Conservation (phyloP, 2,888 invertebrate genomes). For the Tenthredo amoena region DNA sequence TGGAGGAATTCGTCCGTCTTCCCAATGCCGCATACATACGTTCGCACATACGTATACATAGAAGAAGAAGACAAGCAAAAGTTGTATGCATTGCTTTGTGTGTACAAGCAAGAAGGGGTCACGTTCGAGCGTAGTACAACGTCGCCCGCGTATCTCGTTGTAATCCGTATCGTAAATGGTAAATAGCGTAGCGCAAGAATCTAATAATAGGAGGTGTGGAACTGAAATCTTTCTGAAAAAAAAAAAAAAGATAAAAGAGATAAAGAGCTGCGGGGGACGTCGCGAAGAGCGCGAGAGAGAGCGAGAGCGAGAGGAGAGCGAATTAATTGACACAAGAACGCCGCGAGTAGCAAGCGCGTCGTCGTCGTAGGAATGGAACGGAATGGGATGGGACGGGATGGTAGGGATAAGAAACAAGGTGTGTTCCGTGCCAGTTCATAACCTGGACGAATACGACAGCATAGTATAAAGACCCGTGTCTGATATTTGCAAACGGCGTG, state of each 20-base stretch:
- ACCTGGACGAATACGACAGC: background rate
- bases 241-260: background rate
- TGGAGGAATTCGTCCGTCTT: slow-evolving; percentile 24
- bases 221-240: background rate
- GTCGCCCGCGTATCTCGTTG: background rate
- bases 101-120: background rate
- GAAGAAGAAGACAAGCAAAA: background rate
- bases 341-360: slow-evolving; percentile 38
- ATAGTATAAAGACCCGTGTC: background rate
- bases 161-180: slow-evolving; percentile 9
- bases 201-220: background rate
- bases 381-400: background rate
- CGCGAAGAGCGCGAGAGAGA: background rate
- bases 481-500: background rate
- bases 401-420: slow-evolving; percentile 42
- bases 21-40: background rate
- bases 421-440: slow-evolving; percentile 38
- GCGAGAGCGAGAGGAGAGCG: slow-evolving; percentile 36
- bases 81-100: background rate
- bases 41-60: background rate
- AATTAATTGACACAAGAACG: slow-evolving; percentile 34
- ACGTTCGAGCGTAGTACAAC: slow-evolving; percentile 25
- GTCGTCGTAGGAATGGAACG: background rate
- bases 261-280: background rate
- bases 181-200: background rate